Evolutionary conservation across 2,113 vertebrate genomes (phyloP).

Genomic region (Melanerpes aurifrons): DNA sequence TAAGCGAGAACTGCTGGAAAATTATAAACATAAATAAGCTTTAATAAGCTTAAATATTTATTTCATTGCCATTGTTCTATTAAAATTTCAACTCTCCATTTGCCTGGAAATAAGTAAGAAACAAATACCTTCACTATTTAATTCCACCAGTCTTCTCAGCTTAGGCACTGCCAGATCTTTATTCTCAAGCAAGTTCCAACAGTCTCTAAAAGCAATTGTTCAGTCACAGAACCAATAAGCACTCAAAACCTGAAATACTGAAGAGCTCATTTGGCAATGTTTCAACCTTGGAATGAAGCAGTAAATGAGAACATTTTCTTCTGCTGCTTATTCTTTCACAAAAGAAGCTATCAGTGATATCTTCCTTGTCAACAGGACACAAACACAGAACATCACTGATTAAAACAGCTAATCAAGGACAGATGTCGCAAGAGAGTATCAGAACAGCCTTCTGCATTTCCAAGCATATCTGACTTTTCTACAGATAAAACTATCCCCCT

Average conservation of each 20-base stretch:
- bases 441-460: conserved; percentile 13
- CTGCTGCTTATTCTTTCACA: not conserved
- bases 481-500: conserved; percentile 2
- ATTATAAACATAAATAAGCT: not conserved
- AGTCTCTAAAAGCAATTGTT: not conserved
- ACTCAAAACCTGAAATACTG: not conserved
- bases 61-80: not conserved
- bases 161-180: not conserved
- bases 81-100: not conserved
- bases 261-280: not conserved
- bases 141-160: not conserved
- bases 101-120: not conserved
- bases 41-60: not conserved
- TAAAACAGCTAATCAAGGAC: conserved; percentile 41
- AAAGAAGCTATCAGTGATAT: not conserved
- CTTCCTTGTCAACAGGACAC: conserved; percentile 14
- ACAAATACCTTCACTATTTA: not conserved
- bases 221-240: not conserved
- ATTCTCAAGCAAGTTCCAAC: not conserved
- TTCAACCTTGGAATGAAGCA: not conserved
- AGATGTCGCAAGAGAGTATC: conserved; percentile 8
- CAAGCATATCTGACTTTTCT: not conserved
- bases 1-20: not conserved
- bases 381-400: not conserved
- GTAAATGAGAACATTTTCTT: not conserved